These are phyloP conservation scores for Chromoteleia sp. DNA, from an alignment of 2,888 invertebrate species.

Conservation along the genomic window DNA sequence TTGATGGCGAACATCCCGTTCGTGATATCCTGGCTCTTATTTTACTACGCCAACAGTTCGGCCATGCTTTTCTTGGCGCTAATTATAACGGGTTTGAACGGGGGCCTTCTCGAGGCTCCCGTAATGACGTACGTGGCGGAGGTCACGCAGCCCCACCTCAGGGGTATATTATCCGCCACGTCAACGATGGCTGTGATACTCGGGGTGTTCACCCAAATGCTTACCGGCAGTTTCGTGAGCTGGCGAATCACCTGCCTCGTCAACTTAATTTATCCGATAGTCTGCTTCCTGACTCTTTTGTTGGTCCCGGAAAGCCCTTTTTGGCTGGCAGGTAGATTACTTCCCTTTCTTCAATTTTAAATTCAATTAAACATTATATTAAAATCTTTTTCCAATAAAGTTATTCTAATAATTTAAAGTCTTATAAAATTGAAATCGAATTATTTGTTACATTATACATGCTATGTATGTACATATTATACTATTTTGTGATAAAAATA, in stretches of 20 bases:
- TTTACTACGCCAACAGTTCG: constrained; percentile 88
- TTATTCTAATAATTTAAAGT: not conserved
- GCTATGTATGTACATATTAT: no score
- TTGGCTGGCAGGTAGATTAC: constrained; percentile 88
- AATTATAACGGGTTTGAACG: constrained; percentile 90
- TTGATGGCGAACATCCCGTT: constrained; percentile 86
- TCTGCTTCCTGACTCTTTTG: constrained; percentile 88
- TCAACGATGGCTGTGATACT: constrained; percentile 91
- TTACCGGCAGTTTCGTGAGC: constrained; percentile 89
- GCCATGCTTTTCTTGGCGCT: constrained; percentile 89
- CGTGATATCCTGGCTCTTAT: constrained; percentile 90
- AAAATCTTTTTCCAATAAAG: no score
- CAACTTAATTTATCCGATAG: constrained; percentile 88
- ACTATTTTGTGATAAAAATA: no score
- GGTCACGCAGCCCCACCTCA: constrained; percentile 91
- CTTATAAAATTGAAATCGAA: no score
- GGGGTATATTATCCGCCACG: constrained; percentile 90
- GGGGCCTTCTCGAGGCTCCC: constrained; percentile 92
- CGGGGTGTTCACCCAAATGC: constrained; percentile 91
- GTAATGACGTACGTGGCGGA: constrained; percentile 94
- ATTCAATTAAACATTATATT: no score
- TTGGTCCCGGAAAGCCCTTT: constrained; percentile 93
- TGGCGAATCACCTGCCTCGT: constrained; percentile 91
- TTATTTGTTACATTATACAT: no score
- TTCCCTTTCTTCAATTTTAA: no score